Evolutionary conservation across 2,797 vertebrate genomes (phyloP).

Genomic region (Apogon talboti): DNA sequence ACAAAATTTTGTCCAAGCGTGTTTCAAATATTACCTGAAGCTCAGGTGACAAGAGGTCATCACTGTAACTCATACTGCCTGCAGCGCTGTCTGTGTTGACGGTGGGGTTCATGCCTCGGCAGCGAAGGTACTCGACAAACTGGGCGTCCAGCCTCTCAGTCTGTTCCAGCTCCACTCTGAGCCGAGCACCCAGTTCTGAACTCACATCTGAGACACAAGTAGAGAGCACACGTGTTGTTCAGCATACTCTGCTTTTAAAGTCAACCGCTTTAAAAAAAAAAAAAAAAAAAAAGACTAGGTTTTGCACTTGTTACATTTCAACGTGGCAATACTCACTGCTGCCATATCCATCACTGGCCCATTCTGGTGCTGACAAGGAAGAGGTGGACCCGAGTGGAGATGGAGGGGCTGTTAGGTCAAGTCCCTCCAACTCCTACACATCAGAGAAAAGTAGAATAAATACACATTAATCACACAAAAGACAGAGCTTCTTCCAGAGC

Average conservation of each 20-base stretch:
- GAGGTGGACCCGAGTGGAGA: slow-evolving; percentile 83
- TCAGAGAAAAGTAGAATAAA: slow-evolving; percentile 19
- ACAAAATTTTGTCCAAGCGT: neutral
- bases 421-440: slow-evolving; percentile 84
- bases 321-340: slow-evolving; percentile 86
- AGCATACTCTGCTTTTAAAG: neutral
- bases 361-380: slow-evolving; percentile 80
- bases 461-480: neutral
- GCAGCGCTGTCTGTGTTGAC: slow-evolving; percentile 79
- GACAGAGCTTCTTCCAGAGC: neutral
- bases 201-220: slow-evolving; percentile 81
- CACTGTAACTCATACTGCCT: slow-evolving; percentile 79
- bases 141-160: slow-evolving; percentile 80
- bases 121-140: slow-evolving; percentile 80
- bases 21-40: slow-evolving; percentile 85
- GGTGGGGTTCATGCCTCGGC: slow-evolving; percentile 79
- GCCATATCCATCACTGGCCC: slow-evolving; percentile 82
- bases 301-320: neutral
- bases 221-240: neutral
- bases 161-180: slow-evolving; percentile 79
- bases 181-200: slow-evolving; percentile 82
- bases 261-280: too few species aligned
- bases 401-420: slow-evolving; percentile 81
- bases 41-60: slow-evolving; percentile 87
- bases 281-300: too few species aligned